Evolutionary conservation across 1,140 invertebrate genomes (phyloP).

Genomic region (Eubasilissa regina): DNA sequence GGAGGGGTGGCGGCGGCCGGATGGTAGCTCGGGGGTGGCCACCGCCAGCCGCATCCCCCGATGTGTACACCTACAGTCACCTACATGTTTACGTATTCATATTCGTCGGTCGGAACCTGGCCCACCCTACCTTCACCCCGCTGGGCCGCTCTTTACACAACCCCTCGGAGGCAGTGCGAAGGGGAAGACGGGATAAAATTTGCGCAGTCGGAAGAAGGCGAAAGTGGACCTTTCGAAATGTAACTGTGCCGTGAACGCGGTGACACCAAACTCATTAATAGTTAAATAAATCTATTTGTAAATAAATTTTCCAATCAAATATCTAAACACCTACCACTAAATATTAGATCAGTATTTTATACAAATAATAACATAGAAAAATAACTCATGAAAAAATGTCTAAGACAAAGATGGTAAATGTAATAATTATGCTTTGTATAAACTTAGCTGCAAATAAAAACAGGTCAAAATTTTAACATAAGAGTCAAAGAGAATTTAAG

Average conservation of each 20-base stretch:
- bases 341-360: too few relatives aligned
- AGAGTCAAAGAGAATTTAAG: too few relatives aligned
- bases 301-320: too few relatives aligned
- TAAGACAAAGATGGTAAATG: too few relatives aligned
- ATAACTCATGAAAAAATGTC: too few relatives aligned
- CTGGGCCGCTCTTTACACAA: conserved; percentile 15
- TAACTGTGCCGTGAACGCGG: not conserved
- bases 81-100: conserved; percentile 56
- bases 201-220: not conserved
- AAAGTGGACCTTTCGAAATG: not conserved
- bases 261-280: not conserved
- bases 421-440: too few relatives aligned
- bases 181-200: not conserved
- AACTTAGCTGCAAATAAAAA: too few relatives aligned
- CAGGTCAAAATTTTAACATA: too few relatives aligned
- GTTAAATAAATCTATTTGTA: too few relatives aligned
- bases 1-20: conserved; percentile 18
- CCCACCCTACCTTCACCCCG: not conserved
- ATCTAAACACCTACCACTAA: too few relatives aligned
- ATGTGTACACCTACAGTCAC: conserved; percentile 53
- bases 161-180: not conserved
- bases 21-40: conserved; percentile 16
- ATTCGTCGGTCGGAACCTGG: conserved; percentile 51
- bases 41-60: conserved; percentile 22
- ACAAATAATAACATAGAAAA: too few relatives aligned